These are phyloP conservation scores for Triplophysa tibetana DNA, from an alignment of 2,113 vertebrate genomes.

Conservation along the genomic window DNA sequence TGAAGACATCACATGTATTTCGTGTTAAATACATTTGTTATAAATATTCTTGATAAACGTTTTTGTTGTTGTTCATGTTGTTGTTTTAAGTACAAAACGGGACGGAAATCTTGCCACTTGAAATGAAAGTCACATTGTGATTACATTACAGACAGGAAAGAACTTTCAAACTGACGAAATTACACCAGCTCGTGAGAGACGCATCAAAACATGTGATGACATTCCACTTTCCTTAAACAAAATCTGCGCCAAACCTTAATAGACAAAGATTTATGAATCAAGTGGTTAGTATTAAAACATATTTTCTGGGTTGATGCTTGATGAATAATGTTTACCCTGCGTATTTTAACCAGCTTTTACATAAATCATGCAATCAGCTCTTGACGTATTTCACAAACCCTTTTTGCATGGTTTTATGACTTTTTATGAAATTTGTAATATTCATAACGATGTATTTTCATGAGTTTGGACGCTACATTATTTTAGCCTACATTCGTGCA, in stretches of 20 bases:
- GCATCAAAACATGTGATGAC: constrained; percentile 13
- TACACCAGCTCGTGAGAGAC: constrained; percentile 28
- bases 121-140: constrained; percentile 27
- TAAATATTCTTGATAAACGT: neutral
- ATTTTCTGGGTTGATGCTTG: too few relatives aligned
- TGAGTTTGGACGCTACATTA: too few relatives aligned
- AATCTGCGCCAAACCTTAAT: neutral
- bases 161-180: constrained; percentile 1
- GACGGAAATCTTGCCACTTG: neutral
- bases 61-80: neutral
- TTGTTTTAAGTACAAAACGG: neutral
- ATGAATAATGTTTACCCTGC: too few relatives aligned
- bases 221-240: neutral
- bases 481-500: too few relatives aligned
- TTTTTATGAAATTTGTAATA: too few relatives aligned
- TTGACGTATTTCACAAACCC: too few relatives aligned
- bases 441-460: too few relatives aligned
- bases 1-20: neutral
- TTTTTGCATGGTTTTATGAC: too few relatives aligned
- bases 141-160: neutral
- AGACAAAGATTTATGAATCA: neutral
- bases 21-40: too few relatives aligned
- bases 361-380: too few relatives aligned
- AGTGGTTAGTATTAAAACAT: neutral
- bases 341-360: too few relatives aligned